phyloP scores from a whole-genome alignment of 30 jellyfish, hydroid and myxozoan species.

The Aurelia aurita region DNA sequence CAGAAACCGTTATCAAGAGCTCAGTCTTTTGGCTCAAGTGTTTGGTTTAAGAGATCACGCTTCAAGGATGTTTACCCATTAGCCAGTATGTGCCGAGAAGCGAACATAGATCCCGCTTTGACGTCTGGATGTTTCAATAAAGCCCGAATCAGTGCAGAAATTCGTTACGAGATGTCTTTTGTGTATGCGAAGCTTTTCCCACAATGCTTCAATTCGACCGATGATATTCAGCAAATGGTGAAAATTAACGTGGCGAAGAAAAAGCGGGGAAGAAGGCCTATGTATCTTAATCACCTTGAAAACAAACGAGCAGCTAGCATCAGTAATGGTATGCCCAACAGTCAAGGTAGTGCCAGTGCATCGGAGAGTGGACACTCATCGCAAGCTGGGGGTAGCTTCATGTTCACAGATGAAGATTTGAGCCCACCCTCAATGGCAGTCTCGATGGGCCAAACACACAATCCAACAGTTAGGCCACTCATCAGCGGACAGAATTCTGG shows the following conservation, averaged over 20 bases:
- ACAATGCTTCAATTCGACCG: constrained; percentile 32
- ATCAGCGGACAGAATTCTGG: too few species aligned
- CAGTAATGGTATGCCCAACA: neutral
- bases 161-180: constrained; percentile 58
- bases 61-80: constrained; percentile 53
- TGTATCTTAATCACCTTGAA: neutral
- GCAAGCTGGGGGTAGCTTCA: neutral
- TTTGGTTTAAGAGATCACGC: constrained; percentile 59
- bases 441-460: neutral
- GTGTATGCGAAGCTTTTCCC: constrained; percentile 59
- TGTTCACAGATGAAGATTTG: neutral
- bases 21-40: constrained; percentile 30
- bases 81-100: constrained; percentile 60
- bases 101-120: constrained; percentile 51
- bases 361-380: neutral
- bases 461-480: neutral
- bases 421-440: constrained; percentile 2
- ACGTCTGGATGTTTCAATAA: constrained; percentile 66
- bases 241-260: constrained; percentile 8
- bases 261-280: constrained; percentile 25
- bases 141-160: constrained; percentile 62
- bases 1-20: constrained; percentile 51
- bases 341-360: neutral
- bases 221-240: neutral
- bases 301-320: neutral